These are phyloP conservation scores for Aleiodes alternator DNA, from an alignment of 2,888 invertebrate genomes.

Conservation along the genomic window DNA sequence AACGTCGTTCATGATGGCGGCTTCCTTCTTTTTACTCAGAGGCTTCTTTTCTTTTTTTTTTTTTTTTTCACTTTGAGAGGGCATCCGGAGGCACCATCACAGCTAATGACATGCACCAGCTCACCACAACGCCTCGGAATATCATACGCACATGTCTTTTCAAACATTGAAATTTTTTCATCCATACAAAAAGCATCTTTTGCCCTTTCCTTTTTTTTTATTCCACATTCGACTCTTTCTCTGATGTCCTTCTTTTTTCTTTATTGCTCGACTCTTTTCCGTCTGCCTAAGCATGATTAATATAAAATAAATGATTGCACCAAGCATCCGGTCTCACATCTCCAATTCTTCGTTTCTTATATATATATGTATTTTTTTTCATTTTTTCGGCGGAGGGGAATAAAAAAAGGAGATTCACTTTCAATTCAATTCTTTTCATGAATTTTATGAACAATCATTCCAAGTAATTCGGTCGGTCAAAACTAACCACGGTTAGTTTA, in stretches of 20 bases:
- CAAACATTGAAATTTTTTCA: constrained; percentile 57
- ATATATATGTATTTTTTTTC: too few species aligned
- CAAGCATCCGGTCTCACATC: constrained; percentile 72
- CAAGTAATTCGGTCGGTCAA: constrained; percentile 73
- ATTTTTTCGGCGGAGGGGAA: constrained; percentile 34
- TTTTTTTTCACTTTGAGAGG: constrained; percentile 47
- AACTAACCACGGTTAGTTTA: constrained; percentile 72
- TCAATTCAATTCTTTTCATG: constrained; percentile 43
- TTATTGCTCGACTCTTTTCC: constrained; percentile 26
- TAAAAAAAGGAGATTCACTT: constrained; percentile 42
- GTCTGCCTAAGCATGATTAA: constrained; percentile 71
- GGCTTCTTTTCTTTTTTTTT: constrained; percentile 26
- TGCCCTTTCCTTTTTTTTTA: constrained; percentile 49
- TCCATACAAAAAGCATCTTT: constrained; percentile 48
- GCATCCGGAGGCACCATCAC: constrained; percentile 70
- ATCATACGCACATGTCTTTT: constrained; percentile 53
- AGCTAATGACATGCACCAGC: constrained; percentile 74
- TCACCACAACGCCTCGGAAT: constrained; percentile 60
- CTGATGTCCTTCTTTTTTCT: constrained; percentile 16
- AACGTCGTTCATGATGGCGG: constrained; percentile 70
- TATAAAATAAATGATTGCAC: constrained; percentile 74
- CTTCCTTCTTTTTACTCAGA: constrained; percentile 63
- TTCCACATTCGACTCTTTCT: constrained; percentile 40
- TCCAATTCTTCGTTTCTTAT: constrained; percentile 60
- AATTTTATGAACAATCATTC: constrained; percentile 68